Evolutionary conservation across 2,113 vertebrate species (phyloP).

Genomic region (Glareola pratincola): DNA sequence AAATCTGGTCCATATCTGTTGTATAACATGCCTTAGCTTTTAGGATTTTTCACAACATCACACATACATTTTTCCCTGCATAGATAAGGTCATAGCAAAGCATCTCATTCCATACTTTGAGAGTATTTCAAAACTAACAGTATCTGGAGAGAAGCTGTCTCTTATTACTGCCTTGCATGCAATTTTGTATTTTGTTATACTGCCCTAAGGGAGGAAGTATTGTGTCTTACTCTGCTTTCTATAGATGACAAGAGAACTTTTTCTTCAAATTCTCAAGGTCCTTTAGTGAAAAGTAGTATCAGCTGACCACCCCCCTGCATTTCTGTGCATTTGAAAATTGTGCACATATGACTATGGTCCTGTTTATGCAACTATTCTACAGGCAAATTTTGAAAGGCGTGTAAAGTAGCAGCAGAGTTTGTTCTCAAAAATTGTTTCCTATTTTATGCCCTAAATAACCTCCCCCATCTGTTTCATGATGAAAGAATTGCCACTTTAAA

Average conservation of each 20-base stretch:
- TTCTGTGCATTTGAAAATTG: neutral
- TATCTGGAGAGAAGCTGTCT: neutral
- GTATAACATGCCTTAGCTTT: neutral
- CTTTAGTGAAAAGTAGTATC: neutral
- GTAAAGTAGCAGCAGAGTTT: neutral
- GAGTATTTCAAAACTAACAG: neutral
- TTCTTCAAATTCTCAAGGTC: neutral
- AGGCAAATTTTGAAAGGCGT: neutral
- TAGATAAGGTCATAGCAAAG: neutral
- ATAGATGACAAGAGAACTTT: neutral
- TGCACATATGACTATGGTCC: neutral
- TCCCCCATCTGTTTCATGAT: neutral
- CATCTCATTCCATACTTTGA: neutral
- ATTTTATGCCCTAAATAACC: neutral
- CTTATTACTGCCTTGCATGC: neutral
- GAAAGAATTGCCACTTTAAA: neutral
- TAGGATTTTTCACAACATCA: neutral
- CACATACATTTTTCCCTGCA: neutral
- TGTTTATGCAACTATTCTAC: neutral
- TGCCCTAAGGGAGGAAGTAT: neutral
- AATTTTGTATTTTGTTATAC: neutral
- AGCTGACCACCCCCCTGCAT: accelerated
- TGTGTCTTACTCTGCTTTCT: neutral
- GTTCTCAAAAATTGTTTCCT: neutral
- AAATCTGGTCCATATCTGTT: neutral